Evolutionary conservation across 2,113 vertebrate species (phyloP), one percentile per base, ranked within the genome.

Genomic region (Phainopepla nitens): DNA sequence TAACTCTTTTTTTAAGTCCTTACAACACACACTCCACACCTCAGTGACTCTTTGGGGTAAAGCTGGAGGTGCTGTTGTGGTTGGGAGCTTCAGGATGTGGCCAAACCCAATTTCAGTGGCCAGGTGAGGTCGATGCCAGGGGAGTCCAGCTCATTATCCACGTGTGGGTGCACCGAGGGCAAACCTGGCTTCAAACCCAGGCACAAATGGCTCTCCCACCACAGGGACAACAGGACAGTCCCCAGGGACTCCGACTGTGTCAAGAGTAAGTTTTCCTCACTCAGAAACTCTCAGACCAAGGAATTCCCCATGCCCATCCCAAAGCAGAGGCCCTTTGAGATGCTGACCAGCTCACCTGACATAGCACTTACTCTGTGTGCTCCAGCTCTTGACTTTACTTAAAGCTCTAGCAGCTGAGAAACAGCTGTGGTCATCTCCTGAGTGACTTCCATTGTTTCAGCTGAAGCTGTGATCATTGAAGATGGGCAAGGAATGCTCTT

Each of bases 91-190:
- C 31, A 17, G 29, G 57, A 39, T 3, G 8, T 29, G 28, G 49
- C 58, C 80, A 44, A 42, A 33, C 0, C 7, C 58, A 13, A 4
- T 17, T 49, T 41, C 77, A 68, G 0, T n/a, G 35, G 29, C 29
- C 9, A 11, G 57, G 21, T 6, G 42, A 11, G 23, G 27, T 22
- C 9, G 3, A 5, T 23, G 23, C 15, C 10, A 39, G 56, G 25
- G 50, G 2, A 68, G 5, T 20, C 50, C 42, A 65, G 23, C 15
- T 90, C 20, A 0, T 54, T 39, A 2, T 11, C 0, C 0, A 11
- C 0, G 1, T 13, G 27, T 4, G 14, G 9, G 10, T 29, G 16
- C 13, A 6, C 21, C 5, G 2, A 72, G 33, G 50, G 15, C 13
- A 35, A 11, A 1, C 14, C 39, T 3, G 10, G 20, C 39, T 39